phyloP scores from a whole-genome alignment of 2,888 invertebrate species.

The Megamerina dolium region DNA sequence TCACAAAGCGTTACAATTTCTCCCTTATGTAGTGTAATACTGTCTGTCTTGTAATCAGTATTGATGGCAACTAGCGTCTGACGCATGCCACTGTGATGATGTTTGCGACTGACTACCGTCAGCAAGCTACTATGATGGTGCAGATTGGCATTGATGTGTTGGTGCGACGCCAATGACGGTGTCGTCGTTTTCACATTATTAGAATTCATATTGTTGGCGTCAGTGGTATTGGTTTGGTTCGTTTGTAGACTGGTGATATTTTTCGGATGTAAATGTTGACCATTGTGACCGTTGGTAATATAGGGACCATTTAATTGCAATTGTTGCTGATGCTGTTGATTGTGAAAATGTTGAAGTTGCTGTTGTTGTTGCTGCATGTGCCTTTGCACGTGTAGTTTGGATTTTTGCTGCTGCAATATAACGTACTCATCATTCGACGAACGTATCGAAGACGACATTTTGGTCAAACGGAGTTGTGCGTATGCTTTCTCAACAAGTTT shows the following conservation, averaged over 20 bases:
- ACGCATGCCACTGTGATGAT: constrained; percentile 49
- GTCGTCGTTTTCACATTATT: no score
- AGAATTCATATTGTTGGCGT: not conserved
- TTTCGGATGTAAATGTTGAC: constrained; percentile 43
- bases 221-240: constrained; percentile 12
- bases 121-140: constrained; percentile 21
- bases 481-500: constrained; percentile 49
- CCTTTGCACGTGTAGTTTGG: constrained; percentile 25
- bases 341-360: constrained; percentile 22
- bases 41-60: constrained; percentile 59
- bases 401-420: constrained; percentile 30
- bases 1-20: constrained; percentile 68
- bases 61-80: constrained; percentile 68
- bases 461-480: constrained; percentile 45
- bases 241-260: constrained; percentile 10
- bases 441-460: constrained; percentile 27
- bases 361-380: constrained; percentile 28
- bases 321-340: constrained; percentile 24
- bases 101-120: constrained; percentile 33
- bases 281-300: constrained; percentile 41
- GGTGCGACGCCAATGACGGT: no score
- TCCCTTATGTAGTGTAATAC: constrained; percentile 62
- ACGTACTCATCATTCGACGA: constrained; percentile 40
- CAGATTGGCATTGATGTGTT: no score
- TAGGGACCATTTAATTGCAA: constrained; percentile 30